A percentile compares a stretch with the other conserved stretches of the same genome.
Evolutionary conservation across 2,888 invertebrate genomes (phyloP).

Genomic region (Tromatobia lineatoria): DNA sequence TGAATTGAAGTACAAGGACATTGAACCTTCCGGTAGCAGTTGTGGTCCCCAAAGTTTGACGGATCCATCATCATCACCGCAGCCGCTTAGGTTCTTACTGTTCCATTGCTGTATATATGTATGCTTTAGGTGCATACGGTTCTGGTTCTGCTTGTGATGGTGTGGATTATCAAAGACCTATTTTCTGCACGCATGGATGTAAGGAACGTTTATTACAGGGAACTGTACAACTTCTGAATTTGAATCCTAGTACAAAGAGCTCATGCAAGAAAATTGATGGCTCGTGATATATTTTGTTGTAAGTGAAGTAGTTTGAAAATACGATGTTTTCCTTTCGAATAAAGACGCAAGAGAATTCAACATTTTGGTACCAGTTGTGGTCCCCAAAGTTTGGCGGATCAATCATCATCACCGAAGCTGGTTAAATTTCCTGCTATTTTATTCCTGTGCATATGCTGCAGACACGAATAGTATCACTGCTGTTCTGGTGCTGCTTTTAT

Average conservation of each 20-base stretch:
- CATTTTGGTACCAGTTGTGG: too few species aligned
- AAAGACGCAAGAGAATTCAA: too few species aligned
- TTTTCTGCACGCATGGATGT: not conserved
- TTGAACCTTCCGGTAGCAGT: too few species aligned
- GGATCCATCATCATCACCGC: slow-evolving; percentile 72
- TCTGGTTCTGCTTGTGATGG: not conserved
- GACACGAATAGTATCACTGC: not conserved
- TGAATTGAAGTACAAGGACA: too few species aligned
- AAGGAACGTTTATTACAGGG: not conserved
- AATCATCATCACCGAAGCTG: too few species aligned
- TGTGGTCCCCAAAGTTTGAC: slow-evolving; percentile 72
- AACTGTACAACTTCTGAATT: not conserved
- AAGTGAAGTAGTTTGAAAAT: not conserved
- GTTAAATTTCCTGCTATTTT: slow-evolving; percentile 19
- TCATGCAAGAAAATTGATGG: not conserved
- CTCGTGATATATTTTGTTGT: not conserved
- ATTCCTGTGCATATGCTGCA: too few species aligned
- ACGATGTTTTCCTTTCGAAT: not conserved
- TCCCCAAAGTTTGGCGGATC: too few species aligned
- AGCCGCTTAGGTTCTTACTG: slow-evolving; percentile 26
- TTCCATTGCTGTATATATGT: not conserved
- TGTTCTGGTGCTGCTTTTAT: not conserved
- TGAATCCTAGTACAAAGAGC: not conserved
- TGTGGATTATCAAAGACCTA: not conserved
- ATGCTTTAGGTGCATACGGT: not conserved